Base-by-base conservation (phyloP, 2,113 vertebrate genomes). In the Petromus typicus region DNA sequence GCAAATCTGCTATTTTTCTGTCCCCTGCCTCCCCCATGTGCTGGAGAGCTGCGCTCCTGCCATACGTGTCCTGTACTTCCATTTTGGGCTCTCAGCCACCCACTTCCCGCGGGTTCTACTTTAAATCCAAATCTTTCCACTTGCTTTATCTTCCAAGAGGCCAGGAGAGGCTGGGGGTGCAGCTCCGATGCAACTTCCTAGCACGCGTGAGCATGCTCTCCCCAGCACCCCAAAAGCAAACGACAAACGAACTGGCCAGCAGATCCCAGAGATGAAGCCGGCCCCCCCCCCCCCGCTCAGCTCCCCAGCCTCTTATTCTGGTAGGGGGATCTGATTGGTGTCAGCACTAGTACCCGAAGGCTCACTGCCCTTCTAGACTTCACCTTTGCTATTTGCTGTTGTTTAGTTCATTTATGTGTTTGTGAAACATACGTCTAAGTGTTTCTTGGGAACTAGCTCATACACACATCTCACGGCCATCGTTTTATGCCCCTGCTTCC, bases 301-400 rank as follows among this genome's bases (percentile, higher is more conserved):
- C 40, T 56, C 43, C 23, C 45, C 51, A 37, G 80, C 37, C 94
- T 97, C 34, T 92, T 84, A 89, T 59, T 92, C 64, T 93, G 73
- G 57, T 81, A 48, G 64, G 79, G 54, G 5, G 51, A 51, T 59
- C 12, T 2, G n/a, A 10, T 11, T 37, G 10, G 22, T 0, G 27
- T 16, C 59, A 89, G 45, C 48, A 13, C n/a, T 10, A 3, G 10
- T 45, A 37, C 57, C 20, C 7, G 45, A 2, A 12, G 43, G 37
- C 54, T 37, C 37, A 2, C 16, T 13, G 59, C 16, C 37, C 64
- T 20, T 18, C 34, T 27, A 16, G 34, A 34, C 7, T 23, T 73
- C 40, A 13, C 69, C 11, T 61, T 61, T 61, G 59, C 7, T 61
- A 23, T 61, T 8, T 25, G 5, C 43, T 25, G 22, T 37, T n/a